Percentiles rank a stretch among this genome's conserved stretches.
These are phyloP conservation scores for Oenanthe melanoleuca DNA, from an alignment of 2,113 vertebrate genomes.

Conservation along the genomic window DNA sequence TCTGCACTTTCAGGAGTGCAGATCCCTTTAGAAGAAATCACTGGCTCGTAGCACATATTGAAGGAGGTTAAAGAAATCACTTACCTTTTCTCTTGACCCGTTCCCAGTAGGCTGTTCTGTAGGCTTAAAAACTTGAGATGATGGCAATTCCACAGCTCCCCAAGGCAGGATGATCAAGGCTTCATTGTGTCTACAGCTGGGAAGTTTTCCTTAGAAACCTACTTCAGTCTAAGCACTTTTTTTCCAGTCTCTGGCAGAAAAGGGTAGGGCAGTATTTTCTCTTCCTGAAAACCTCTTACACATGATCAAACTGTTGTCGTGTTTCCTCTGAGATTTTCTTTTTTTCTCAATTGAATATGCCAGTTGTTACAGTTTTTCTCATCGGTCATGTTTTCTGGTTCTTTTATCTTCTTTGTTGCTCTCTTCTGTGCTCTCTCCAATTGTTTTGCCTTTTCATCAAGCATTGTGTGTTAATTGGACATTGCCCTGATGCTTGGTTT, in stretches of 20 bases:
- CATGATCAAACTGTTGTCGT: background rate
- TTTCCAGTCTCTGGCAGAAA: background rate
- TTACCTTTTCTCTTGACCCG: background rate
- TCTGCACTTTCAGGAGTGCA: background rate
- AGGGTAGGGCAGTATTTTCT: background rate
- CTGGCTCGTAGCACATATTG: background rate
- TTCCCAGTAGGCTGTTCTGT: background rate
- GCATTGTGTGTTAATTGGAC: background rate
- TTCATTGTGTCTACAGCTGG: background rate
- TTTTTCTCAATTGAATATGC: background rate
- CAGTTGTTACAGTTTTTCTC: background rate
- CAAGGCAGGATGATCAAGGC: background rate
- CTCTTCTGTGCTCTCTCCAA: background rate
- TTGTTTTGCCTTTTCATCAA: background rate
- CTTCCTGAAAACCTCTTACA: background rate
- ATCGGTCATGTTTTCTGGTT: background rate
- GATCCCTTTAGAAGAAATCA: background rate
- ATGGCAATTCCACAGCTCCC: background rate
- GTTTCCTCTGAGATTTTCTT: background rate
- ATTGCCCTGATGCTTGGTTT: background rate
- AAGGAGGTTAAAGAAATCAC: background rate
- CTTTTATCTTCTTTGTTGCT: background rate
- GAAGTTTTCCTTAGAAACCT: background rate
- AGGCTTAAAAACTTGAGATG: background rate
- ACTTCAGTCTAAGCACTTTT: background rate